Conservation (phyloP, 1,140 invertebrate species). For the Drosophila repletoides region DNA sequence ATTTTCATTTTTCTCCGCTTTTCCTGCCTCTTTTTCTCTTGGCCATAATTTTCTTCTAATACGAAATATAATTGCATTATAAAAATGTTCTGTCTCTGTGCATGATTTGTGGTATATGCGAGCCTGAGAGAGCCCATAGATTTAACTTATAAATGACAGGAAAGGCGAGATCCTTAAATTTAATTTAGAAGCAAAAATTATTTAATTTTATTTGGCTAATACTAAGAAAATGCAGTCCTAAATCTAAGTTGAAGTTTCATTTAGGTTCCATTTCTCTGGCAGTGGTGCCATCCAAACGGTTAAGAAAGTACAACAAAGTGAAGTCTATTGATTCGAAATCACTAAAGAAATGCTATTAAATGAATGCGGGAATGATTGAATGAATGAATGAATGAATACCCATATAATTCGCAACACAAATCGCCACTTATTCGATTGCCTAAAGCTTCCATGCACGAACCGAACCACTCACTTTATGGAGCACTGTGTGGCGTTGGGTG, state of each 20-base stretch:
- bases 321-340: no score
- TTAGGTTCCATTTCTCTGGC: no score
- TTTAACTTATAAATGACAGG: background rate
- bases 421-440: conserved; percentile 21
- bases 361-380: no score
- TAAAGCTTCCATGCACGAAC: conserved; percentile 8
- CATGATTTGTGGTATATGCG: conserved; percentile 41
- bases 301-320: no score
- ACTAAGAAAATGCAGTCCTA: background rate
- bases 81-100: conserved; percentile 20
- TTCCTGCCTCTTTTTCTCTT: background rate
- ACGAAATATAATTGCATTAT: conserved; percentile 68
- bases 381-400: no score
- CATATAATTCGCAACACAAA: conserved; percentile 32
- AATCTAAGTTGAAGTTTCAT: no score
- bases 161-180: background rate
- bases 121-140: background rate
- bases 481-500: no score
- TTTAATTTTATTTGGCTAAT: background rate
- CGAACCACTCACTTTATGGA: background rate
- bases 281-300: no score
- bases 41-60: conserved; percentile 51
- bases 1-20: conserved; percentile 18
- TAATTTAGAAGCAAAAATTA: background rate
- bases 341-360: no score